phyloP scores from a whole-genome alignment of 2,888 invertebrate genomes.

The Drosophila anceps region DNA sequence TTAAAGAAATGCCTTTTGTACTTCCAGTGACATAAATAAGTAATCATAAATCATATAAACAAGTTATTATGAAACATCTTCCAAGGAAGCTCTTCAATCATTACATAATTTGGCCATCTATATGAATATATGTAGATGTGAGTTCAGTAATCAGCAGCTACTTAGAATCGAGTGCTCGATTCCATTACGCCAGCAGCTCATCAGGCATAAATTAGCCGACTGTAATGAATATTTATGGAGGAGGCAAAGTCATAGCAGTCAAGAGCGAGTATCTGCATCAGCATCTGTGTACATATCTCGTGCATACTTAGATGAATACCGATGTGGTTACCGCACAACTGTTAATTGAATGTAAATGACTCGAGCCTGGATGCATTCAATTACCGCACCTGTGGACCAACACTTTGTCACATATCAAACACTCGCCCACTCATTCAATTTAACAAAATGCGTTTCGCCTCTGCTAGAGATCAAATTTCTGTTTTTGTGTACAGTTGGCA shows the following conservation, averaged over 20 bases:
- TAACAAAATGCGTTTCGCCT: constrained; percentile 48
- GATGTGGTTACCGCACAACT: constrained; percentile 53
- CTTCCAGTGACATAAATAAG: background rate
- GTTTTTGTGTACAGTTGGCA: constrained; percentile 55
- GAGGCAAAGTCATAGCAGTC: constrained; percentile 21
- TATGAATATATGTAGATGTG: constrained; percentile 11
- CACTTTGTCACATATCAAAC: background rate
- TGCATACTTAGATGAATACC: constrained; percentile 44
- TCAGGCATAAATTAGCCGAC: constrained; percentile 34
- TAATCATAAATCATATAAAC: background rate
- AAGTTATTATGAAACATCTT: background rate
- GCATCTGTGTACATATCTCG: constrained; percentile 31
- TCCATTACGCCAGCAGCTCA: constrained; percentile 22
- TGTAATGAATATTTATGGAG: constrained; percentile 49
- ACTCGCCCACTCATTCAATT: constrained; percentile 34
- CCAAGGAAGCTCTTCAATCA: background rate
- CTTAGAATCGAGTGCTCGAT: background rate
- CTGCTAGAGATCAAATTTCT: constrained; percentile 57
- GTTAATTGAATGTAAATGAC: constrained; percentile 76
- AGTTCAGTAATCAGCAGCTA: constrained; percentile 17
- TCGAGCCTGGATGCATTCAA: constrained; percentile 64
- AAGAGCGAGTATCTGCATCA: constrained; percentile 27
- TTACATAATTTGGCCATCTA: constrained; percentile 16
- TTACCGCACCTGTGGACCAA: constrained; percentile 65
- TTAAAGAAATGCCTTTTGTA: background rate